Base-by-base conservation (phyloP, 1,140 invertebrate genomes). In the Nixonia krombeini region DNA sequence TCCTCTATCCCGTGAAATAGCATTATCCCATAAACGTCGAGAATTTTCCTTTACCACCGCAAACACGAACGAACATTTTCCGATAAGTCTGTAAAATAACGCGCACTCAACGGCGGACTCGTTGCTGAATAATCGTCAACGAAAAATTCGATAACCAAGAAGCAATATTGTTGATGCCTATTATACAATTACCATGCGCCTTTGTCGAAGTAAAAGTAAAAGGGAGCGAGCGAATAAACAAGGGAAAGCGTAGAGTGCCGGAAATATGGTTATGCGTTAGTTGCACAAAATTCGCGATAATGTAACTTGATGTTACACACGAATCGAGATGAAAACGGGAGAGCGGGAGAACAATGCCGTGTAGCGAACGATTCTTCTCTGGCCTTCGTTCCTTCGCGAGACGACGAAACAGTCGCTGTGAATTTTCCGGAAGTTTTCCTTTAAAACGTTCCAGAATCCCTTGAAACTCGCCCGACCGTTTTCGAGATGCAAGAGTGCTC, bases 131-230 rank as follows among this genome's bases (percentile, higher is more conserved):
- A 16, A 13, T 40, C 16, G 10, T 49, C 18, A 33, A 42, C 46
- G 31, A 37, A 37, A 62, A 72, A 78, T 73, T 75, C 51, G 63
- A 74, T 72, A 80, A 84, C 72, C 70, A 77, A 80, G 70, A 84
- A 83, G 80, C 81, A 84, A 84, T 84, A 84, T 72, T 82, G 61
- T 75, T 59, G 76, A 83, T 82, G 81, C 82, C 80, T 84, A 75
- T 75, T 72, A 73, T 74, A 79, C 35, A 72, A 73, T 64, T 59
- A 73, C 64, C 56, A 70, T 49, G 63, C 74, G 66, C 73, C 65
- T 80, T 76, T 69, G 68, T 56, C 56, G 31, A 45, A 67, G 38
- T 25, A 37, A 62, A 47, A 55, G n/a, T n/a, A n/a, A 61, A 44
- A 33, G 62, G 16, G n/a, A n/a, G n/a, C n/a, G 23, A 53, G 40